A percentile compares a stretch with the other conserved stretches of the same genome.
Evolutionary conservation across 2,113 vertebrate species (phyloP).

Genomic region (Onychostruthus taczanowskii): DNA sequence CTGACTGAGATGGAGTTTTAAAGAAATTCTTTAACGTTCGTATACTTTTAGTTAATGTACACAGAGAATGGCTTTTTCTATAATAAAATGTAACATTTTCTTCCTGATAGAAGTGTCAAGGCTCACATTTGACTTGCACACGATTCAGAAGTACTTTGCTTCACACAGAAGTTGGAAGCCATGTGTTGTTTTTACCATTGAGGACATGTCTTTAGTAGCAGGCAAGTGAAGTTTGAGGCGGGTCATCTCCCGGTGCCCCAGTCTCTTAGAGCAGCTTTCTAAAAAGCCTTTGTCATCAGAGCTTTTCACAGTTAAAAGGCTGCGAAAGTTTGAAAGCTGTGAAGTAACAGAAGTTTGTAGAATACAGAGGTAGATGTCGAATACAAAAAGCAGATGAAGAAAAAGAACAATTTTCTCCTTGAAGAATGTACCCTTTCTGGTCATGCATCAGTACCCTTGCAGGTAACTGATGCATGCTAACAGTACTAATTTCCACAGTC

Average conservation of each 20-base stretch:
- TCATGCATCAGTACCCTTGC: too few relatives aligned
- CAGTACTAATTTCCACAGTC: background rate
- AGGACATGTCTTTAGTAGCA: background rate
- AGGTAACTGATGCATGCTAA: background rate
- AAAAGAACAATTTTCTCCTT: background rate
- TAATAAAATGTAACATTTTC: background rate
- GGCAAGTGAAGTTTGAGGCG: background rate
- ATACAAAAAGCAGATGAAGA: background rate
- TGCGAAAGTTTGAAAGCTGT: background rate
- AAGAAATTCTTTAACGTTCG: accelerated
- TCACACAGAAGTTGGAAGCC: background rate
- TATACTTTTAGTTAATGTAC: background rate
- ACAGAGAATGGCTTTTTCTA: background rate
- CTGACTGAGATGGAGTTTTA: background rate
- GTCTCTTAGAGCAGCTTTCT: background rate
- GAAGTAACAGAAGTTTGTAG: background rate
- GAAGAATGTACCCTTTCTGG: background rate
- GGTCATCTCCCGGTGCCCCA: background rate
- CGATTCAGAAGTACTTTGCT: background rate
- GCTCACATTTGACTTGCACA: background rate
- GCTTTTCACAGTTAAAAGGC: background rate
- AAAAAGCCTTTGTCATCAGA: background rate
- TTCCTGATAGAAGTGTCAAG: background rate
- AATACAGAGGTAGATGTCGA: background rate
- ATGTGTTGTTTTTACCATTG: background rate